Evolutionary conservation across 2,797 vertebrate genomes (phyloP).

Genomic region (Lithobates pipiens): DNA sequence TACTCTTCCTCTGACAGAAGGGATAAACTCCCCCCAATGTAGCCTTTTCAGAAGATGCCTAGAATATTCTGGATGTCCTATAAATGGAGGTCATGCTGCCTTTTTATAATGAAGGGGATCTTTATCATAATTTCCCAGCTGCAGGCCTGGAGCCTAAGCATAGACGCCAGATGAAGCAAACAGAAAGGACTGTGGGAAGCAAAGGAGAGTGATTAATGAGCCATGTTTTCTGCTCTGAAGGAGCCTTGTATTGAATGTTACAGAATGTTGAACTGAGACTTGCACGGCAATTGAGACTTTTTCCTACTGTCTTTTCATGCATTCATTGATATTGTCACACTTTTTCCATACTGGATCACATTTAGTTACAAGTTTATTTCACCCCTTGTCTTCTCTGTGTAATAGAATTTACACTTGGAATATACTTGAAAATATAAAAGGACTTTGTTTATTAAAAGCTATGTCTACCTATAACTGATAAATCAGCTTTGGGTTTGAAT

Average conservation of each 20-base stretch:
- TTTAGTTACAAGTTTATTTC: too few species aligned
- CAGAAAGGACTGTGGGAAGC: neutral
- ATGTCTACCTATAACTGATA: too few species aligned
- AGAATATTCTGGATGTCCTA: conserved; percentile 5
- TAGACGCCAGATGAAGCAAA: neutral
- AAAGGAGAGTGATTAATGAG: neutral
- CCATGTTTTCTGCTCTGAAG: neutral
- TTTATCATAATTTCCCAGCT: conserved; percentile 30
- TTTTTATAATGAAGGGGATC: conserved; percentile 1
- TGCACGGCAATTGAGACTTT: too few species aligned
- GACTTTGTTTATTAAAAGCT: too few species aligned
- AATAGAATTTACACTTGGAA: too few species aligned
- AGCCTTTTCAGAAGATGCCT: conserved; percentile 17
- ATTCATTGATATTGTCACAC: neutral
- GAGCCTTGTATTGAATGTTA: neutral
- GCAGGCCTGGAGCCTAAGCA: neutral
- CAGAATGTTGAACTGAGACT: neutral
- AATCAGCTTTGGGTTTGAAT: too few species aligned
- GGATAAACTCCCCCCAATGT: neutral
- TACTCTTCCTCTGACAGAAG: neutral
- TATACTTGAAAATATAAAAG: too few species aligned
- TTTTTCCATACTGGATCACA: too few species aligned
- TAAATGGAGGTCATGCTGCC: neutral
- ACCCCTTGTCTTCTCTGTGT: too few species aligned
- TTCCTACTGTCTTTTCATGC: too few species aligned